A percentile compares a stretch with the other conserved stretches of the same genome.
Evolutionary conservation across 2,888 invertebrate species (phyloP).

Genomic region (Hirudinaria manillensis): DNA sequence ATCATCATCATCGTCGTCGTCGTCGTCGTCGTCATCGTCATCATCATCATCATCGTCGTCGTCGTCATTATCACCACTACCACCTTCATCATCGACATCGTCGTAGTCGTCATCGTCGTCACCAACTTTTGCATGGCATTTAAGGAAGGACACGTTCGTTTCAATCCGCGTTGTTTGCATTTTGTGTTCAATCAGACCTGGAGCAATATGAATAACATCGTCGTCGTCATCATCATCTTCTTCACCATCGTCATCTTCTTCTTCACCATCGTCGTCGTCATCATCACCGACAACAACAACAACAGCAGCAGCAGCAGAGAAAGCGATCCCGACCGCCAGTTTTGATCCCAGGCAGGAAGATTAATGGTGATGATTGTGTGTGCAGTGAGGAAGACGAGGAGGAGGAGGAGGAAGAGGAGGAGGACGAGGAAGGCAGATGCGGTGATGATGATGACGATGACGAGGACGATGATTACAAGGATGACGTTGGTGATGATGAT

Average conservation of each 20-base stretch:
- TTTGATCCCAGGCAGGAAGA: too few species aligned
- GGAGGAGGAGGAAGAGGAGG: not conserved
- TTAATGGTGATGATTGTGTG: conserved; percentile 3
- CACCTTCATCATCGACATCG: conserved; percentile 32
- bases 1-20: conserved; percentile 3
- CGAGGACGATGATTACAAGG: conserved; percentile 23
- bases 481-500: too few species aligned
- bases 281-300: conserved; percentile 27
- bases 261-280: conserved; percentile 1
- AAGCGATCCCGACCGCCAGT: too few species aligned
- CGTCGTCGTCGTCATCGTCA: not conserved
- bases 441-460: conserved; percentile 24
- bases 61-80: not conserved
- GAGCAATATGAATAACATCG: too few species aligned
- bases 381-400: conserved; percentile 21
- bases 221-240: conserved; percentile 19
- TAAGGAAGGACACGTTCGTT: not conserved
- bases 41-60: conserved; percentile 12
- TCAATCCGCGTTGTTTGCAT: not conserved
- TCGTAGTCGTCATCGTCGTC: conserved; percentile 20
- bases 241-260: conserved; percentile 10
- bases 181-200: too few species aligned
- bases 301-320: conserved; percentile 8
- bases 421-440: not conserved
- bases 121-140: not conserved